Evolutionary conservation across 2,888 invertebrate species (phyloP).

Genomic region (Drosophila eohydei): DNA sequence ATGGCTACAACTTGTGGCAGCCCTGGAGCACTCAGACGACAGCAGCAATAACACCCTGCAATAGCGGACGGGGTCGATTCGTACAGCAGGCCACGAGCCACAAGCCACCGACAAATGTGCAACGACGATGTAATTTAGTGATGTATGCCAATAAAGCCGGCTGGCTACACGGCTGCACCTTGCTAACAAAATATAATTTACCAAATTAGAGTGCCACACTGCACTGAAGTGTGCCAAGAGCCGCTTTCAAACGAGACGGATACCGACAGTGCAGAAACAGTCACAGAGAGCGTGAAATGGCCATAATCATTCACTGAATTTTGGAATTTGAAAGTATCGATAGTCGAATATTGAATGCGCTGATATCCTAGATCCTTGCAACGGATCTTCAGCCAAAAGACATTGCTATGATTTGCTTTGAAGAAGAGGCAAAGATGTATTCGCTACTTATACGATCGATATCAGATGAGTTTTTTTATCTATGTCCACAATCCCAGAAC

Average conservation of each 20-base stretch:
- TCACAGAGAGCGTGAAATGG: not conserved
- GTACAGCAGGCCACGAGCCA: not conserved
- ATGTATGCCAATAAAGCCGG: slow-evolving; percentile 42
- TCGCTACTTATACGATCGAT: no score
- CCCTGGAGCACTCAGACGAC: slow-evolving; percentile 41
- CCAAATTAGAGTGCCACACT: slow-evolving; percentile 64
- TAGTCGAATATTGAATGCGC: not conserved
- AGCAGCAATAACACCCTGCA: slow-evolving; percentile 8
- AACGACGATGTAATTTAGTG: slow-evolving; percentile 64
- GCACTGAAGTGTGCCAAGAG: slow-evolving; percentile 29
- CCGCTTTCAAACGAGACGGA: not conserved
- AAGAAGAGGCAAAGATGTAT: no score
- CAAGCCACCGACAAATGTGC: slow-evolving; percentile 11
- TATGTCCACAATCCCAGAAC: no score
- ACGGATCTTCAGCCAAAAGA: no score
- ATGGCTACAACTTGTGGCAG: slow-evolving; percentile 71
- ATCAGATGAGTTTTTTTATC: no score
- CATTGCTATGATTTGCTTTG: no score
- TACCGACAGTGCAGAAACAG: not conserved
- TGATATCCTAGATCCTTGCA: no score
- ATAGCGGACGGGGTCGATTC: not conserved
- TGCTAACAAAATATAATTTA: slow-evolving; percentile 68
- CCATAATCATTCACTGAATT: not conserved
- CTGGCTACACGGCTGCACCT: slow-evolving; percentile 40
- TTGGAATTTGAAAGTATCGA: not conserved